Evolutionary conservation across 2,888 invertebrate genomes (phyloP), one percentile per base, ranked within the genome.

Genomic region (Bibio marci): DNA sequence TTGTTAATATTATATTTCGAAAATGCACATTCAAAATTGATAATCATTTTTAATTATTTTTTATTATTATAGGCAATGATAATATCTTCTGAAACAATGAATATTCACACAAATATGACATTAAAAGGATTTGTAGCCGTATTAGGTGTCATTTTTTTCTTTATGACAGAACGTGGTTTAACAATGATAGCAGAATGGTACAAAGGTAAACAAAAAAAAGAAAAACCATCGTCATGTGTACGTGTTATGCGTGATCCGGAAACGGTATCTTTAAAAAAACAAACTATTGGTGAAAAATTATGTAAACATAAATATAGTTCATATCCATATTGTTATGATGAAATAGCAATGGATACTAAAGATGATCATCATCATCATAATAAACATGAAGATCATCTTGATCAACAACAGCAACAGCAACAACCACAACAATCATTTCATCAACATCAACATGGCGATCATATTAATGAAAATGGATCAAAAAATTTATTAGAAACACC

Each of bases 281-380:
- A 54, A 1, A 54, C 52, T 41, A 56, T 54, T 18, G 60, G 58
- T 14, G 62, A 58, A 43, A 82, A 80, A 47, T 73, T 82, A 15
- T 87, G 86, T 56, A 86, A 85, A 59, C 83, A 86, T 49, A 85
- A 82, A 53, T 86, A 86, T 52, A 83, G 83, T n/a, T 82, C 83
- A 30, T 85, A 83, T 57, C 83, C 85, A 1, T 85, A 85, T 54
- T 85, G 85, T 51, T 86, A 86, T 47, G 83, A 82, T 48, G 86
- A 85, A 57, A 85, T 86, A 30, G 76, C 79, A 11, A 76, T 75
- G 18, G 77, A 79, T 42, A 75, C 75, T 0, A 75, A 76, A 50
- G 76, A 71, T 43, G 71, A 72, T 42, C 70, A 72, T 34, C 67
- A 69, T 44, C 44, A 45, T 14, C 41, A 43, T 37, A 42, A 39